A percentile compares a stretch with the other conserved stretches of the same genome.
Conservation (phyloP, 2,113 vertebrate genomes). For the Zosterops japonicus region DNA sequence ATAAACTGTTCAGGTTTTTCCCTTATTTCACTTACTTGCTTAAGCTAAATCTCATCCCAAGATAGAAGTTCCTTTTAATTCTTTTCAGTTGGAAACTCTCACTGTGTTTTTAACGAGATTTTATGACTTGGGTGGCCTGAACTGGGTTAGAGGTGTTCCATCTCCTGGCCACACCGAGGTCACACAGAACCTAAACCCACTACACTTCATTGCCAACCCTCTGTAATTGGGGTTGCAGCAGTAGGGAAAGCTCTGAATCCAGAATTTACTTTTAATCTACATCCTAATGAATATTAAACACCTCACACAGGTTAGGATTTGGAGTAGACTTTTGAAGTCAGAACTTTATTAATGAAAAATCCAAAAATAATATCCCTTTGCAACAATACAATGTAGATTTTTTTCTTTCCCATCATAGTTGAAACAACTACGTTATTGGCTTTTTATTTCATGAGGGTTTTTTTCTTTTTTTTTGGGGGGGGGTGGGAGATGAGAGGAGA, state of each 20-base stretch:
- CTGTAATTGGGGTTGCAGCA: background rate
- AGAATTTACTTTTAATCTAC: background rate
- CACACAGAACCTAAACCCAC: fast-evolving
- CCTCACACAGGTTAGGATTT: background rate
- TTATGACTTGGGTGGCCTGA: background rate
- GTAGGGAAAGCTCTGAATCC: background rate
- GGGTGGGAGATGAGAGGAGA: fast-evolving
- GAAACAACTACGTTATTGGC: fast-evolving
- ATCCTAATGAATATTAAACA: background rate
- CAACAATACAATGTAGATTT: background rate
- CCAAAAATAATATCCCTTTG: background rate
- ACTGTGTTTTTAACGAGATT: background rate
- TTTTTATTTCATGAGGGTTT: fast-evolving
- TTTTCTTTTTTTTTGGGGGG: background rate
- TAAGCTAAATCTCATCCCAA: background rate
- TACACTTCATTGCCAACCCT: background rate
- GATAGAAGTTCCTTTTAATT: background rate
- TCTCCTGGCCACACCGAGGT: background rate
- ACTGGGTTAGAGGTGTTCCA: background rate
- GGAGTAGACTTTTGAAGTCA: background rate
- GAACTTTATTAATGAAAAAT: background rate
- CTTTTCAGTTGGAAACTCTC: background rate
- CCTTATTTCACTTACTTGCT: background rate
- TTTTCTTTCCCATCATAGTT: background rate
- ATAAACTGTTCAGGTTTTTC: background rate